Conservation (phyloP, 37 sponge, comb jelly and placozoan species). For the Lycopodina hypogea region DNA sequence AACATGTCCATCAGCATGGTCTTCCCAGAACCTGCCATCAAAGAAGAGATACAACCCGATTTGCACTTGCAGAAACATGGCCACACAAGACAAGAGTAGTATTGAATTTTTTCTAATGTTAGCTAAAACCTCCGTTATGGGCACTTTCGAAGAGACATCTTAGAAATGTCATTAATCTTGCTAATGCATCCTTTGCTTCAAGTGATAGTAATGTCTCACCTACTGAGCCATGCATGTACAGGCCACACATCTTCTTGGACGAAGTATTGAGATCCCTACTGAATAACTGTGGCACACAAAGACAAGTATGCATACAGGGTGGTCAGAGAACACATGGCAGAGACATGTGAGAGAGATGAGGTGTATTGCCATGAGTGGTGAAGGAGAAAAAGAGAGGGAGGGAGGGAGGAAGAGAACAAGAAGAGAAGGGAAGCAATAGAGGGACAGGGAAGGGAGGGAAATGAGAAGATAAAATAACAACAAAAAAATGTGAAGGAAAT, state of each 20-base stretch:
- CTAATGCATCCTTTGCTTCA: too few species aligned
- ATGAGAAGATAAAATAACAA: too few species aligned
- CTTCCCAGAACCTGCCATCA: slow-evolving; percentile 80
- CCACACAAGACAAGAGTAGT: too few species aligned
- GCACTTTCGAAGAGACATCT: too few species aligned
- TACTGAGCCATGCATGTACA: slow-evolving; percentile 91
- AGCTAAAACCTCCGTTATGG: too few species aligned
- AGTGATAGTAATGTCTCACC: slow-evolving; percentile 61
- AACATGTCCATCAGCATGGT: slow-evolving; percentile 99
- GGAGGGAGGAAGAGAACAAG: neutral
- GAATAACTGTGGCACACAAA: slow-evolving; percentile 35
- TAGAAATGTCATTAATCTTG: too few species aligned
- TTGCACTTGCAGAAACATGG: neutral
- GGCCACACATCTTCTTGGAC: slow-evolving; percentile 42
- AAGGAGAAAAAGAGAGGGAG: neutral
- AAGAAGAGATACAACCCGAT: neutral
- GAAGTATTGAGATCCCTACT: neutral
- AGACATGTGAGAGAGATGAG: too few species aligned
- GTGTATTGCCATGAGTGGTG: too few species aligned
- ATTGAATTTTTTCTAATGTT: too few species aligned
- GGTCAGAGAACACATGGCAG: neutral
- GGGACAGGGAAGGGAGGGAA: too few species aligned
- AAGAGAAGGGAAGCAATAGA: neutral
- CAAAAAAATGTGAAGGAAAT: too few species aligned
- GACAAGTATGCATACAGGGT: neutral